Conservation (phyloP, 2,797 vertebrate genomes). For the Alfaro cultratus region DNA sequence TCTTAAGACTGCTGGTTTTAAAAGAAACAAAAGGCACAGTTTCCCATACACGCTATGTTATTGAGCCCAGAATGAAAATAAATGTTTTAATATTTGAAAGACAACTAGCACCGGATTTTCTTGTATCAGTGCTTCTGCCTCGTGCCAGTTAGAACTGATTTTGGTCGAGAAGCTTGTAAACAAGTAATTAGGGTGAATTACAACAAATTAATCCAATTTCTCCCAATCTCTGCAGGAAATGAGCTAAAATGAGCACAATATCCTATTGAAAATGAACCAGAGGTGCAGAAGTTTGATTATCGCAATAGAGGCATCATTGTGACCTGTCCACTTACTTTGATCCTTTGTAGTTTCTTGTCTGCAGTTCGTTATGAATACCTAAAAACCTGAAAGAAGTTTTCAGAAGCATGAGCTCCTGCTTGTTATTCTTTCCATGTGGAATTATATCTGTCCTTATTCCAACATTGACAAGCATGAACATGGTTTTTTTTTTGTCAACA, state of each 20-base stretch:
- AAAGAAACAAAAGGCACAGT: neutral
- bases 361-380: neutral
- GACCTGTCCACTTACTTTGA: neutral
- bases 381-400: neutral
- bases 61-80: neutral
- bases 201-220: neutral
- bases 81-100: neutral
- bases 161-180: neutral
- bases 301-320: neutral
- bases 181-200: neutral
- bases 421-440: neutral
- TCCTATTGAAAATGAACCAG: conserved; percentile 10
- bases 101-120: neutral
- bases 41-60: neutral
- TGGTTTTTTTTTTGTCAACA: neutral
- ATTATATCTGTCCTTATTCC: conserved; percentile 5
- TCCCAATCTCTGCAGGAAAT: neutral
- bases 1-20: neutral
- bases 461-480: conserved; percentile 12
- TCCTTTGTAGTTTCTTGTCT: neutral
- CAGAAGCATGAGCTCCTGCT: neutral
- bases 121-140: neutral
- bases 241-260: neutral
- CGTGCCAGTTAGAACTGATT: neutral
- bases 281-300: neutral